Evolutionary conservation across 2,888 invertebrate genomes (phyloP).

Genomic region (Chironomus riparius): DNA sequence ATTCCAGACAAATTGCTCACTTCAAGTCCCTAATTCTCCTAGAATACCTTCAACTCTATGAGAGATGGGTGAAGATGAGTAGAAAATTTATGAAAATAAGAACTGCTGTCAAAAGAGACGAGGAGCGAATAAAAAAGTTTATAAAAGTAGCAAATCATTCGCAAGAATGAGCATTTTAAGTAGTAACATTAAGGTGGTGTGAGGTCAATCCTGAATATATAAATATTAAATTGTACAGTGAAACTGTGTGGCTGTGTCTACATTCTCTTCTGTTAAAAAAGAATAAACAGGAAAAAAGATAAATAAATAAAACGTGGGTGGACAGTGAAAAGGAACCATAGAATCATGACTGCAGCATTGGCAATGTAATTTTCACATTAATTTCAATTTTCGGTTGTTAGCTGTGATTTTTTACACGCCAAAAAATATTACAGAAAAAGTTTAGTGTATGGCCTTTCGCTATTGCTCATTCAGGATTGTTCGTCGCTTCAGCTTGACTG

Average conservation of each 20-base stretch:
- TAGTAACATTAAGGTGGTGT: conserved; percentile 1
- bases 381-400: conserved; percentile 16
- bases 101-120: neutral
- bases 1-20: too few species aligned
- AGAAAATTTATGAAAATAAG: neutral
- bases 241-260: too few species aligned
- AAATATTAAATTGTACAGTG: too few species aligned
- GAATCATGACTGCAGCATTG: neutral
- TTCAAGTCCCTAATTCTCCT: too few species aligned
- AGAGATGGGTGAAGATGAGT: too few species aligned
- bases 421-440: neutral
- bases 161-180: conserved; percentile 20
- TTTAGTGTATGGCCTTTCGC: neutral
- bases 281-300: too few species aligned
- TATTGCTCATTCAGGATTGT: neutral
- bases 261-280: too few species aligned
- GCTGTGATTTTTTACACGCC: conserved; percentile 3
- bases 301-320: neutral
- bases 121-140: conserved; percentile 7
- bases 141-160: conserved; percentile 26
- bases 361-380: conserved; percentile 25
- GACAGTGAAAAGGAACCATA: neutral
- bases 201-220: neutral
- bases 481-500: neutral
- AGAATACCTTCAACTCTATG: too few species aligned